These are phyloP conservation scores for Trichomycterus rosablanca DNA, from an alignment of 2,113 vertebrate species.

Conservation along the genomic window DNA sequence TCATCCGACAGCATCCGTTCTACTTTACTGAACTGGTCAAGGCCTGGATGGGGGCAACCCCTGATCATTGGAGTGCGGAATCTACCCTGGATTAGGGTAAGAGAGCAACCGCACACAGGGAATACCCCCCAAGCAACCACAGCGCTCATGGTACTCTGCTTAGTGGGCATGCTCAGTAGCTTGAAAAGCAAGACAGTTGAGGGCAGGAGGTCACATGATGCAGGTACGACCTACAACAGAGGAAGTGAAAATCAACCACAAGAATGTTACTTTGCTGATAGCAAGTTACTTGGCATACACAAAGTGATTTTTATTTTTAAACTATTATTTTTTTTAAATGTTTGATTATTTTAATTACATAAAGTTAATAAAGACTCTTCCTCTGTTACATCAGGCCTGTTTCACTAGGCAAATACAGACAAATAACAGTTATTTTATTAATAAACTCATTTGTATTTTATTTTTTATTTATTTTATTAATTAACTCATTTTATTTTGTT, in stretches of 20 bases:
- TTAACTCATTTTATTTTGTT: too few relatives aligned
- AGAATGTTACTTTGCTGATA: too few relatives aligned
- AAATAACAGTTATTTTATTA: too few relatives aligned
- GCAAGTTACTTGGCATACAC: too few relatives aligned
- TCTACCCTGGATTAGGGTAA: conserved; percentile 75
- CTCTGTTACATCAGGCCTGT: too few relatives aligned
- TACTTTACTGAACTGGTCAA: conserved; percentile 77
- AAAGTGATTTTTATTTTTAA: too few relatives aligned
- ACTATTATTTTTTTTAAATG: too few relatives aligned
- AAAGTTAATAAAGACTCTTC: too few relatives aligned
- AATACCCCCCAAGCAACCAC: conserved; percentile 82
- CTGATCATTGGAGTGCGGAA: conserved; percentile 82
- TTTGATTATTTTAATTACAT: too few relatives aligned
- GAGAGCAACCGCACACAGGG: conserved; percentile 73
- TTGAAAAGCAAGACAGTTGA: conserved; percentile 80
- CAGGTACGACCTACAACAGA: conserved; percentile 70
- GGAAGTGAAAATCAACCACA: not conserved
- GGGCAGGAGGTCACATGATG: conserved; percentile 65
- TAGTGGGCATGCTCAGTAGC: conserved; percentile 68
- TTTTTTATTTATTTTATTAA: too few relatives aligned
- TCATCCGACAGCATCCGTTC: conserved; percentile 80
- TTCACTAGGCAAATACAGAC: too few relatives aligned
- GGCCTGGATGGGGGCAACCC: conserved; percentile 66
- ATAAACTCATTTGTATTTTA: too few relatives aligned
- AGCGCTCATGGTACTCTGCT: conserved; percentile 48